Base-by-base conservation (phyloP, 2,113 vertebrate genomes). In the Aythya baeri region DNA sequence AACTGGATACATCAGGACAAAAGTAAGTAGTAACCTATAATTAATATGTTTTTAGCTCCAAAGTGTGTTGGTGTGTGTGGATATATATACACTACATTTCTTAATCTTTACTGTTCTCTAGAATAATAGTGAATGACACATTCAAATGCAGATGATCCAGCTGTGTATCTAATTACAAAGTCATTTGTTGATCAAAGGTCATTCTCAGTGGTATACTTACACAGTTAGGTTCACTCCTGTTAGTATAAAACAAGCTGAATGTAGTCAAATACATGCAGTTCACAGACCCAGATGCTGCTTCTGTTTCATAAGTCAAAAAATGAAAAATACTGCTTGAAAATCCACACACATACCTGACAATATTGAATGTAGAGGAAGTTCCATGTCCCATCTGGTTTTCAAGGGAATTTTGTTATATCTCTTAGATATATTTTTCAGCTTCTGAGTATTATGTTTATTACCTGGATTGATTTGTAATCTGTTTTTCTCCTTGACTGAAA, bases 401-500 rank as follows among this genome's bases (percentile, higher is more conserved):
- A 89, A 76, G 32, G 63, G 67, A 94, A 89, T 94, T 86, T 83
- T 86, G 65, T 93, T 88, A 34, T 27, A 68, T 75, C 62, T 78
- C 93, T 88, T 70, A 90, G 76, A 57, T 54, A 90, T 4, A 76
- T 91, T 86, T 96, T 92, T 81, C 73, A 94, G 74, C 43, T 91
- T 82, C 70, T 93, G 46, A 7, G 38, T 88, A 88, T 80, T 83
- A 93, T 18, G 0, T 87, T 96, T 96, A 91, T 96, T 89, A 76
- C 75, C 65, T 36, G 78, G 88, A 92, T 89, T 83, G 92, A 93
- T 93, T 72, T 83, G 23, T 91, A 90, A 94, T 90, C 78, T 92
- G 50, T 36, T 92, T 95, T 93, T 65, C 83, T 89, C 67, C 75
- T 86, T 86, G 68, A 88, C 78, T 92, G 68, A 92, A 96, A 80